Base-by-base conservation (phyloP, 1,140 invertebrate genomes). In the Leptinotarsa undecemlineata region DNA sequence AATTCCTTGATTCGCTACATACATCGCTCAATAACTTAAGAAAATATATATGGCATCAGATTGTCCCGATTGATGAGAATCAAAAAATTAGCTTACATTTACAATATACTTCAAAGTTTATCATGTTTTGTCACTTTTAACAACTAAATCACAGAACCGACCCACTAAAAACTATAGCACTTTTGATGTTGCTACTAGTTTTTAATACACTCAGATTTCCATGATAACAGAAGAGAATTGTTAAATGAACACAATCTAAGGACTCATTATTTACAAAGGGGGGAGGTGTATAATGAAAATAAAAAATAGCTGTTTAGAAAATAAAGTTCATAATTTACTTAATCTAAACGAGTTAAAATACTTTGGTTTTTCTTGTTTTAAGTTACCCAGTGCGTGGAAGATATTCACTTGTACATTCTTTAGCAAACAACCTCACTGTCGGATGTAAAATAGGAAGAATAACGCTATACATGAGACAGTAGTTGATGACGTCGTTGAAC, bases 361-460 rank as follows among this genome's bases (percentile, higher is more conserved):
- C 78, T 79, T 79, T 79, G 78, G 78, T 79, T 77, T 73, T 68
- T 68, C 72, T 72, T 77, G 51, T 62, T 69, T 73, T 73, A 79
- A 79, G 78, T 76, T 79, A 77, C 76, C 74, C 42, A 74, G 63
- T 73, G 72, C 42, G 68, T 72, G 42, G 69, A 62, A 75, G 76
- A 73, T 71, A 72, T 64, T 51, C 74, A 68, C 68, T 61, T 62
- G 48, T 70, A 61, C 68, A 47, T 67, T 61, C 17, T 57, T 19
- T 57, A 13, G 23, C n/a, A 48, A 21, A 60, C 51, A 15, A 5
- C 42, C 63, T 73, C 67, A 73, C 48, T 77, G 72, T 48, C 72
- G 26, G 26, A 15, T 23, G 47, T 33, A 64, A n/a, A 67, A 71
- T 19, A 73, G 15, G 23, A 68, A 23, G 26, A 77, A 20, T 68